Evolutionary conservation across 1,140 invertebrate species (phyloP).

Genomic region (Trachymyrmex cornetzi): DNA sequence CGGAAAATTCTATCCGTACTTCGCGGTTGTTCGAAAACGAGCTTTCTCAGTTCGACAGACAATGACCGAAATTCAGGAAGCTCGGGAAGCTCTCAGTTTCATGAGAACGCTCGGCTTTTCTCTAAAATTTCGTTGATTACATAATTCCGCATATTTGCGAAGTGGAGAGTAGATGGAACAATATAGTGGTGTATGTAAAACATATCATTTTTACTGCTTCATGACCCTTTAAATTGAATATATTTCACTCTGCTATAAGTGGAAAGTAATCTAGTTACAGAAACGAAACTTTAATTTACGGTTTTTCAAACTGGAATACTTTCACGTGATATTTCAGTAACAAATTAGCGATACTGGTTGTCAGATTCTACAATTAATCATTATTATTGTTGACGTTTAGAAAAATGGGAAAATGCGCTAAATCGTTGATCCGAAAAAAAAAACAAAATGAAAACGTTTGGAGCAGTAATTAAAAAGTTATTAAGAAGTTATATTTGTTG

Average conservation of each 20-base stretch:
- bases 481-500: constrained; percentile 35
- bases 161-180: background rate
- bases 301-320: constrained; percentile 6
- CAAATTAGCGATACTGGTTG: background rate
- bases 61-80: constrained; percentile 24
- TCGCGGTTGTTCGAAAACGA: constrained; percentile 45
- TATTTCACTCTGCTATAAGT: background rate
- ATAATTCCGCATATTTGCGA: constrained; percentile 13
- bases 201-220: background rate
- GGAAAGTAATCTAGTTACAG: background rate
- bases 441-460: constrained; percentile 2
- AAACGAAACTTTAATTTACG: constrained; percentile 9
- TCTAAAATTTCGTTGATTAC: constrained; percentile 47
- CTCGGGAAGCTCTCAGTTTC: constrained; percentile 15
- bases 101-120: background rate
- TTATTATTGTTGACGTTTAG: background rate
- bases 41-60: constrained; percentile 31
- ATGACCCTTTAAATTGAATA: constrained; percentile 6
- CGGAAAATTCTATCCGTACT: constrained; percentile 42
- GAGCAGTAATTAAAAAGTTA: background rate
- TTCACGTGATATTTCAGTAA: constrained; percentile 1
- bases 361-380: constrained; percentile 21
- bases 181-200: background rate
- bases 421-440: background rate
- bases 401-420: background rate